phyloP scores from a whole-genome alignment of 2,888 invertebrate genomes.

The Ceriagrion tenellum region DNA sequence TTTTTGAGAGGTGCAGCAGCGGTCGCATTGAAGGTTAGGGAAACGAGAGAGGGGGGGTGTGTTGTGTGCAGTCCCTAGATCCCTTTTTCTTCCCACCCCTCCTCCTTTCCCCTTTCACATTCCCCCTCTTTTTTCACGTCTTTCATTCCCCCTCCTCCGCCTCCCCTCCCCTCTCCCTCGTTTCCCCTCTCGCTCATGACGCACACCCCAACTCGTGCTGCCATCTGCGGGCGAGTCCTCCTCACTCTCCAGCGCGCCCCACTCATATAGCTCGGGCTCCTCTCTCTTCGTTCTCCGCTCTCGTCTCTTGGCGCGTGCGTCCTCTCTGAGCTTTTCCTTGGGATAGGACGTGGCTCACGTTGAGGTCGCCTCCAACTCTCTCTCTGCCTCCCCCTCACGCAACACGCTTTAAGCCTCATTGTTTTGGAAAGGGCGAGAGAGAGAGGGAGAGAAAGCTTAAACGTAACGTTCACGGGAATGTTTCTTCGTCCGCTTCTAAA shows the following conservation, averaged over 20 bases:
- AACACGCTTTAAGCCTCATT: slow-evolving; percentile 8
- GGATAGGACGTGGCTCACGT: slow-evolving; percentile 52
- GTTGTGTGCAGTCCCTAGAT: neutral
- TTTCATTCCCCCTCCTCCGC: neutral
- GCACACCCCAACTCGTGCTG: slow-evolving; percentile 11
- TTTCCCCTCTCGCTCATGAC: neutral
- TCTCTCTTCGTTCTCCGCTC: neutral
- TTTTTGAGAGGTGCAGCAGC: neutral
- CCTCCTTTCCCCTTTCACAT: neutral
- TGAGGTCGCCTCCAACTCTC: neutral
- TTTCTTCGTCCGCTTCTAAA: neutral
- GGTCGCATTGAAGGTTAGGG: neutral
- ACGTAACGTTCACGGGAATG: neutral
- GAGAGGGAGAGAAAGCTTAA: neutral
- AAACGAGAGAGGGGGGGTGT: neutral
- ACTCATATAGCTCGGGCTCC: neutral
- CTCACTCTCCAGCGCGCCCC: neutral
- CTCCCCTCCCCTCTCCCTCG: neutral
- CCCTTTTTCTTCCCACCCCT: slow-evolving; percentile 14
- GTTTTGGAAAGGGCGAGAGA: neutral
- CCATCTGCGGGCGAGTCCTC: slow-evolving; percentile 40
- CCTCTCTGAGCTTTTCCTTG: slow-evolving; percentile 47
- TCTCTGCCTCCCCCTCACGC: neutral
- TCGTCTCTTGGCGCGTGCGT: neutral
- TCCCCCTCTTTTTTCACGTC: neutral